Conservation (phyloP, 2,888 invertebrate species). For the Stenolophus ochropezus region DNA sequence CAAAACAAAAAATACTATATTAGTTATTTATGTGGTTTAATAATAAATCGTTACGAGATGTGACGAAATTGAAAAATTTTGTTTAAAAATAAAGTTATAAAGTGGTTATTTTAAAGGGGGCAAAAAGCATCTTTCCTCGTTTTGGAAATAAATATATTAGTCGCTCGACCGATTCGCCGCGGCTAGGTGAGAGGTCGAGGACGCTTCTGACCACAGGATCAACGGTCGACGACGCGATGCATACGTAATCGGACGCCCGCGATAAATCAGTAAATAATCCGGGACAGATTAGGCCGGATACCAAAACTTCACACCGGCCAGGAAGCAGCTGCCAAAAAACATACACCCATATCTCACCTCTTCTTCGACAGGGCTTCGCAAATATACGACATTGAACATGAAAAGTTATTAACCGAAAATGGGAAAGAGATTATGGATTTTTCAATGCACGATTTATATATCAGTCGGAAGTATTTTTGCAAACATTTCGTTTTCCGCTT, state of each 20-base stretch:
- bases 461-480: no score
- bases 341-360: not conserved
- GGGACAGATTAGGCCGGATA: constrained; percentile 62
- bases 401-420: not conserved
- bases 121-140: not conserved
- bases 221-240: constrained; percentile 52
- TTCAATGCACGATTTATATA: no score
- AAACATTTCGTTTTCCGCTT: no score
- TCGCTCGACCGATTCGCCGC: not conserved
- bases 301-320: not conserved
- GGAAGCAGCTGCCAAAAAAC: not conserved
- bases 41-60: no score
- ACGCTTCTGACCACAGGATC: not conserved
- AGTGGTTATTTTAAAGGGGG: not conserved
- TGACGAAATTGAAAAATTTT: no score
- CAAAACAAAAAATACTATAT: no score
- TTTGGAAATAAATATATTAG: not conserved
- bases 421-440: not conserved
- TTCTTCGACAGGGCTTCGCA: not conserved
- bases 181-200: not conserved
- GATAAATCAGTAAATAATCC: constrained; percentile 64
- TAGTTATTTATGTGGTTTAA: no score
- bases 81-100: no score
- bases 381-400: not conserved
- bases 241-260: constrained; percentile 61